Evolutionary conservation across 2,113 vertebrate species (phyloP).

Genomic region (Macheiramphus alcinus): DNA sequence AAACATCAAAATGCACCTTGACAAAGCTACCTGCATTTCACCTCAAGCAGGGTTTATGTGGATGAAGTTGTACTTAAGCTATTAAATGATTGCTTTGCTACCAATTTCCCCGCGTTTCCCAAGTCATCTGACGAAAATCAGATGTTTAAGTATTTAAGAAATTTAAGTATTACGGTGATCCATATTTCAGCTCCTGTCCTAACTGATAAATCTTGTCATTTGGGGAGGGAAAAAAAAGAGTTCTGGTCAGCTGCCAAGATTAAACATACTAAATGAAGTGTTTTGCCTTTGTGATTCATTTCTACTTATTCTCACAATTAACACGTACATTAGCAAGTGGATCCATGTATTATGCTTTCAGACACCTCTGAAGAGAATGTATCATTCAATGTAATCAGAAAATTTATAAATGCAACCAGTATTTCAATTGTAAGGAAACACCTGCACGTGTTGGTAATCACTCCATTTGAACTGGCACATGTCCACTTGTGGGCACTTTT

Average conservation of each 20-base stretch:
- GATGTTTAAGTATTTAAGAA: no score
- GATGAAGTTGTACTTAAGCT: not conserved
- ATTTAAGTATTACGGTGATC: not conserved
- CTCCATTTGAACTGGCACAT: rapidly evolving
- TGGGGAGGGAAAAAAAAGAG: no score
- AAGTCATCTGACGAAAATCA: not conserved
- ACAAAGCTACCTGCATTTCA: not conserved
- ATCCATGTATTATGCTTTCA: not conserved
- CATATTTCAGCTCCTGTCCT: not conserved
- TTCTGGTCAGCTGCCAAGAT: not conserved
- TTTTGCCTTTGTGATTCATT: not conserved
- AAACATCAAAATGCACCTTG: not conserved
- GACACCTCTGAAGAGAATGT: not conserved
- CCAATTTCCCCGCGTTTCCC: not conserved
- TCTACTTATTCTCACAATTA: not conserved
- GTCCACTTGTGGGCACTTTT: no score
- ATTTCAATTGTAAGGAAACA: not conserved
- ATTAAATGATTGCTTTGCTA: not conserved
- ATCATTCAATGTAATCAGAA: not conserved
- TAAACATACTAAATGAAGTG: not conserved
- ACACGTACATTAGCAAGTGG: not conserved
- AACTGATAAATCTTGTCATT: not conserved
- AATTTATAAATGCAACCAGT: not conserved
- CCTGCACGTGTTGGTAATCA: not conserved
- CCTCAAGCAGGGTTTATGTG: not conserved